Evolutionary conservation across 2,797 vertebrate species (phyloP).

Genomic region (Chanos chanos): DNA sequence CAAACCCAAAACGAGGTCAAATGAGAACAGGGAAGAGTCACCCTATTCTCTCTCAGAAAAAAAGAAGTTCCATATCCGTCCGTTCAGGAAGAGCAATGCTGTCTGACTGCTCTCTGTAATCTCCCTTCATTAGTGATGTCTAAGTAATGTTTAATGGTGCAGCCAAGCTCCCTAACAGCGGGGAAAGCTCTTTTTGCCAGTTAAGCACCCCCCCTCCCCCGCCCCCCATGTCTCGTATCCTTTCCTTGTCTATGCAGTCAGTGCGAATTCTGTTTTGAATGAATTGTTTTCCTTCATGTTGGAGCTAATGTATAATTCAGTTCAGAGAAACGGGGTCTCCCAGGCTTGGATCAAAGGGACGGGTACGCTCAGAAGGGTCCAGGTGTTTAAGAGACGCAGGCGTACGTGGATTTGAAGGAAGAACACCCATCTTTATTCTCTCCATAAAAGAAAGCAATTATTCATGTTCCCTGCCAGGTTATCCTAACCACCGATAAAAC

Average conservation of each 20-base stretch:
- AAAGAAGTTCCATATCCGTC: too few relatives aligned
- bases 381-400: conserved; percentile 44
- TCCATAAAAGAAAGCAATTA: conserved; percentile 40
- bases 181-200: too few relatives aligned
- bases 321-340: conserved; percentile 40
- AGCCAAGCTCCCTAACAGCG: too few relatives aligned
- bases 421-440: conserved; percentile 30
- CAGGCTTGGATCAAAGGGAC: conserved; percentile 54
- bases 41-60: too few relatives aligned
- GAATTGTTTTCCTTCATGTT: conserved; percentile 37
- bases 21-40: too few relatives aligned
- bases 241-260: neutral
- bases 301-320: conserved; percentile 54
- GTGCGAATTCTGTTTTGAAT: conserved; percentile 23
- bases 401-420: conserved; percentile 14
- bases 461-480: conserved; percentile 25
- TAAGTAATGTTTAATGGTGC: too few relatives aligned
- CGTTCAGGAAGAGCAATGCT: too few relatives aligned
- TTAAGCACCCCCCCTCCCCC: neutral
- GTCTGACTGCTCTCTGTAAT: too few relatives aligned
- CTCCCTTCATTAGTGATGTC: too few relatives aligned
- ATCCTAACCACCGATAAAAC: conserved; percentile 32
- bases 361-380: conserved; percentile 31
- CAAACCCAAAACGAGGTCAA: too few relatives aligned
- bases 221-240: neutral